These are phyloP conservation scores for Siniperca chuatsi DNA, from an alignment of 2,113 vertebrate genomes.

Conservation along the genomic window DNA sequence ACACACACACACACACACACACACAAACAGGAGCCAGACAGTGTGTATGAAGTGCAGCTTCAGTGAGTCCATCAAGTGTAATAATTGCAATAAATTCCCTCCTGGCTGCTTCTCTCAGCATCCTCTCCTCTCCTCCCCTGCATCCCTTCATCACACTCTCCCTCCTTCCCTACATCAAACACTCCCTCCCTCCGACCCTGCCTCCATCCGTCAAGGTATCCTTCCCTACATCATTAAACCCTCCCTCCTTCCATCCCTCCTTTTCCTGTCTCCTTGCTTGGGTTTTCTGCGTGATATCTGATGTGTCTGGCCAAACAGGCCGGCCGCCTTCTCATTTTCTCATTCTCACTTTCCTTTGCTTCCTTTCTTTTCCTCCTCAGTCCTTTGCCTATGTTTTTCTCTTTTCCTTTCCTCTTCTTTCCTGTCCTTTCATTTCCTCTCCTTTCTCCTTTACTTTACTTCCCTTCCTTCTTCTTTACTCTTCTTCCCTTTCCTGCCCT, in stretches of 20 bases:
- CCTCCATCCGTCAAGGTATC: constrained; percentile 53
- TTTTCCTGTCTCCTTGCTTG: constrained; percentile 24
- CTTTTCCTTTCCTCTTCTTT: not conserved
- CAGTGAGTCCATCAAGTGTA: constrained; percentile 81
- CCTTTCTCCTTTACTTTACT: not conserved
- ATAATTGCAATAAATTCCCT: constrained; percentile 82
- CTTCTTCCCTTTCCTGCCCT: not conserved
- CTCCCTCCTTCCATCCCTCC: constrained; percentile 28
- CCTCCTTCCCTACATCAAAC: constrained; percentile 49
- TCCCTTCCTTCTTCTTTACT: not conserved
- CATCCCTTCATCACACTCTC: constrained; percentile 56
- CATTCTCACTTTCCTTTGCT: not conserved
- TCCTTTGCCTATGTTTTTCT: not conserved
- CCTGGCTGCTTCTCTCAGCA: constrained; percentile 76
- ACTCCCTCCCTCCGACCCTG: constrained; percentile 10
- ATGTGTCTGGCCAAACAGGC: constrained; percentile 31
- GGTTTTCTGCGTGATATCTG: constrained; percentile 52
- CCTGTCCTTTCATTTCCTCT: not conserved
- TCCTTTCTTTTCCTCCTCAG: not conserved
- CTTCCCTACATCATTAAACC: constrained; percentile 23
- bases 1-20: constrained; percentile 38
- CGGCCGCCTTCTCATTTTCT: not conserved
- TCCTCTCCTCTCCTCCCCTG: constrained; percentile 59
- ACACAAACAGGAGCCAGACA: constrained; percentile 69
- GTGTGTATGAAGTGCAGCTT: constrained; percentile 76